These are phyloP conservation scores for Gisinianus flammeolus DNA, from an alignment of 2,888 invertebrate genomes.

Conservation along the genomic window DNA sequence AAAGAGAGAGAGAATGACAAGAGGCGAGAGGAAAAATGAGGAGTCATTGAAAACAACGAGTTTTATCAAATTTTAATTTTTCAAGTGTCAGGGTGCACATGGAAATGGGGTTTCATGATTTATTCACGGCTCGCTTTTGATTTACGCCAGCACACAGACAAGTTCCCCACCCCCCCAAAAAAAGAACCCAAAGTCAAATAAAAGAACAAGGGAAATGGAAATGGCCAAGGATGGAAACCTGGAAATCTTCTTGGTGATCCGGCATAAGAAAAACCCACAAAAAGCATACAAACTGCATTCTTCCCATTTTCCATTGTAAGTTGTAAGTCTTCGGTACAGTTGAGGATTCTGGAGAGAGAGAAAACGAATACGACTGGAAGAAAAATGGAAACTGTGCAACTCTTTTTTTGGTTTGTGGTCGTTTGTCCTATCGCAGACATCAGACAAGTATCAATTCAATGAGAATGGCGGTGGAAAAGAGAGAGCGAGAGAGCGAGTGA, in stretches of 20 bases:
- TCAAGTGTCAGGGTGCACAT: constrained; percentile 48
- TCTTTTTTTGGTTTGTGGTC: not conserved
- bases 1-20: constrained; percentile 27
- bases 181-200: not conserved
- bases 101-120: constrained; percentile 47
- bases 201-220: not conserved
- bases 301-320: not conserved
- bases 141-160: constrained; percentile 38
- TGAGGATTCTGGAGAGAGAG: not conserved
- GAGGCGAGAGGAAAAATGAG: constrained; percentile 43
- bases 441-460: not conserved
- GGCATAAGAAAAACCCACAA: not conserved
- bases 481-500: not conserved
- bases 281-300: not conserved
- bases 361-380: not conserved
- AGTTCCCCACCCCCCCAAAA: not conserved
- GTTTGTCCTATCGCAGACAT: not conserved
- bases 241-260: not conserved
- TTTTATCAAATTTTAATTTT: constrained; percentile 53
- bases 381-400: not conserved
- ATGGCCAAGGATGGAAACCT: not conserved
- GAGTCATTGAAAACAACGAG: constrained; percentile 50
- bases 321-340: not conserved
- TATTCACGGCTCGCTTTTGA: constrained; percentile 45
- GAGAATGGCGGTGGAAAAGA: not conserved